Percentiles rank a stretch among this genome's conserved stretches.
phyloP scores from a whole-genome alignment of 2,113 vertebrate species.

The Hydropotes inermis region DNA sequence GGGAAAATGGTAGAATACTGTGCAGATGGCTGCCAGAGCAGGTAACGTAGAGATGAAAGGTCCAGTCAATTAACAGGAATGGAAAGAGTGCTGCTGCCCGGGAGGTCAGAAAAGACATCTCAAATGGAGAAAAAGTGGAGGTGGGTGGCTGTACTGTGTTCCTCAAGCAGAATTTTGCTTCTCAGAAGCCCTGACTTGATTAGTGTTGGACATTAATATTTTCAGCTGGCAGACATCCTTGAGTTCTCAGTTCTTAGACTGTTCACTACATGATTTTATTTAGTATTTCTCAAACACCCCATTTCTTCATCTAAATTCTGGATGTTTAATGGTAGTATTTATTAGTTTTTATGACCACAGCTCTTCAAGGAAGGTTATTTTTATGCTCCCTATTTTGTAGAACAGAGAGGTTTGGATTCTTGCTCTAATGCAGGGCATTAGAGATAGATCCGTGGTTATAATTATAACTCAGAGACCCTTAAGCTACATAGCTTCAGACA shows the following conservation, averaged over 20 bases:
- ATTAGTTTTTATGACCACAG: not conserved
- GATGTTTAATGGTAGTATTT: slow-evolving; percentile 12
- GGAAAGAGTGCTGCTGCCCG: not conserved
- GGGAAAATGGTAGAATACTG: not conserved
- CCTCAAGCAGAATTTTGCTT: not conserved
- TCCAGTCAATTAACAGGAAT: not conserved
- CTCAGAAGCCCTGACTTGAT: not conserved
- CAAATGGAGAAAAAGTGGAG: not conserved
- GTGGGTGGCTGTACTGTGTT: not conserved
- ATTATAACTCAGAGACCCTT: not conserved
- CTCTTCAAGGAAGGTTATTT: not conserved
- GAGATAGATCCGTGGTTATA: not conserved
- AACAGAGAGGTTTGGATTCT: not conserved
- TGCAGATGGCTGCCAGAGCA: not conserved
- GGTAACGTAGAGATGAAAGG: not conserved
- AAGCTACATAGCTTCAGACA: not conserved
- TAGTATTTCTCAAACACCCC: not conserved
- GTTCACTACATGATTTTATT: not conserved
- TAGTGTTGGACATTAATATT: not conserved
- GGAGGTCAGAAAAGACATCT: not conserved
- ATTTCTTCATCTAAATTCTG: not conserved
- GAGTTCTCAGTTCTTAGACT: not conserved
- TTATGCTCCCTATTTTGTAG: not conserved
- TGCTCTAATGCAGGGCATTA: not conserved
- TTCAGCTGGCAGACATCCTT: not conserved